phyloP scores from a whole-genome alignment of 2,113 vertebrate genomes.

The Apodemus sylvaticus region DNA sequence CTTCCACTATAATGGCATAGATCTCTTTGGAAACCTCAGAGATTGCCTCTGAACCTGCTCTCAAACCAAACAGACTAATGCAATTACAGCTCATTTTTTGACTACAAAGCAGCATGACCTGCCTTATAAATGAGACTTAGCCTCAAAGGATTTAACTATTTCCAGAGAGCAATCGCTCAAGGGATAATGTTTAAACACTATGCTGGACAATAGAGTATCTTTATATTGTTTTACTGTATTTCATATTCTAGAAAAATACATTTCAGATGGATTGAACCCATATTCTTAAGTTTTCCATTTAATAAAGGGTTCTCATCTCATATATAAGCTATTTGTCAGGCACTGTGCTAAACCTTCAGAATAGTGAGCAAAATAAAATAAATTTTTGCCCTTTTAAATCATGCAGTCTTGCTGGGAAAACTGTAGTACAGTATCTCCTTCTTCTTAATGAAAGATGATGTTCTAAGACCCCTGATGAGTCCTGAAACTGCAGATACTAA shows the following conservation, averaged over 20 bases:
- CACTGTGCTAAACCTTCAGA: background rate
- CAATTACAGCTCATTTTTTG: slow-evolving; percentile 24
- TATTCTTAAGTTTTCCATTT: slow-evolving; percentile 35
- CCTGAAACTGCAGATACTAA: background rate
- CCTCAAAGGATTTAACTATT: background rate
- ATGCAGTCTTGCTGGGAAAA: background rate
- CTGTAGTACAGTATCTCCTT: background rate
- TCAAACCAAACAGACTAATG: background rate
- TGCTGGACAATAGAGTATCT: background rate
- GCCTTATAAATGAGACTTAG: slow-evolving; percentile 41
- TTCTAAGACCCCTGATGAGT: background rate
- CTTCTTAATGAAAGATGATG: background rate
- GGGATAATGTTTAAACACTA: background rate
- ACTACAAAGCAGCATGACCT: background rate
- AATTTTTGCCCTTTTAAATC: slow-evolving; percentile 11
- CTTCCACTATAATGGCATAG: background rate
- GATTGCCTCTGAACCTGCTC: background rate
- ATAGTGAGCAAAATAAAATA: background rate
- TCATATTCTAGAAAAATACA: slow-evolving; percentile 28
- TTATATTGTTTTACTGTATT: background rate
- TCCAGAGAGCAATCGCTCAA: slow-evolving; percentile 25
- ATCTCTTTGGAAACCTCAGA: background rate
- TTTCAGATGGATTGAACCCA: slow-evolving; percentile 25
- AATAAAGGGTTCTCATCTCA: slow-evolving; percentile 1
- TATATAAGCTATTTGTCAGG: background rate